phyloP scores from a whole-genome alignment of 2,888 invertebrate species.

The Branchinecta sandiegonensis region DNA sequence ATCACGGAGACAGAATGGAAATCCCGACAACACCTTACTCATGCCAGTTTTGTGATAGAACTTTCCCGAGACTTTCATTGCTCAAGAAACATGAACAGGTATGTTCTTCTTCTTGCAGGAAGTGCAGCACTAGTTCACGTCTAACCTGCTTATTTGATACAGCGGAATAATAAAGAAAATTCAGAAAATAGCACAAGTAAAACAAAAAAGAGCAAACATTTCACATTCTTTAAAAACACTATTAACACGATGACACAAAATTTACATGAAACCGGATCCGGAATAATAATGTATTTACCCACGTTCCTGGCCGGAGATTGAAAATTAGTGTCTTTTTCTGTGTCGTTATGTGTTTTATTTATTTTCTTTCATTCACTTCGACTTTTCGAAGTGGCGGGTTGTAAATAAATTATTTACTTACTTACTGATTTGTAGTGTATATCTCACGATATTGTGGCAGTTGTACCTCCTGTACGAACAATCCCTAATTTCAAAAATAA shows the following conservation, averaged over 20 bases:
- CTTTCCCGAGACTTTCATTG: constrained; percentile 69
- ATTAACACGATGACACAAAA: neutral
- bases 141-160: neutral
- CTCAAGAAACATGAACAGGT: constrained; percentile 88
- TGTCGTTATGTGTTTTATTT: too few species aligned
- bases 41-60: constrained; percentile 81
- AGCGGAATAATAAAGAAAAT: neutral
- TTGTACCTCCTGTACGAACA: too few species aligned
- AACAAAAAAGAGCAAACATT: neutral
- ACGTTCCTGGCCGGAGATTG: too few species aligned
- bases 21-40: constrained; percentile 50
- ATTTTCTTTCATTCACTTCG: too few species aligned
- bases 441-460: too few species aligned
- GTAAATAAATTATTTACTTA: too few species aligned
- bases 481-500: too few species aligned
- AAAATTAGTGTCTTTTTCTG: too few species aligned
- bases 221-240: neutral
- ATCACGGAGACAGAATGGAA: neutral
- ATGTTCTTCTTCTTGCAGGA: constrained; percentile 29
- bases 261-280: neutral
- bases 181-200: neutral
- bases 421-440: too few species aligned
- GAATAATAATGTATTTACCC: neutral
- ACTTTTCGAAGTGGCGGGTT: too few species aligned
- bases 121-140: neutral